These are phyloP conservation scores for Nomada flava DNA, from an alignment of 2,888 invertebrate genomes.

Conservation along the genomic window DNA sequence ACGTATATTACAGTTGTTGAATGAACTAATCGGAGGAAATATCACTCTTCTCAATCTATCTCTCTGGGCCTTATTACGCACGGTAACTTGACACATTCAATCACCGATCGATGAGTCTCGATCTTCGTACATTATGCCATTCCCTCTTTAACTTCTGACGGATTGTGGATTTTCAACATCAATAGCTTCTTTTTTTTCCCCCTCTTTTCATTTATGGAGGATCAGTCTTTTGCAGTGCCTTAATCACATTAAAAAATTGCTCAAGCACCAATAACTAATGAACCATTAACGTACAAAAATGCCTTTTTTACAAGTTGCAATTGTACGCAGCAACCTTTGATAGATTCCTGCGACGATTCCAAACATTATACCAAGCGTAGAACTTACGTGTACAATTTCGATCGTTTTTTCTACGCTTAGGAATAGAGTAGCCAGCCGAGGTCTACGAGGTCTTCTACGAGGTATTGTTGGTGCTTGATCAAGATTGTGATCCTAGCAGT, in stretches of 20 bases:
- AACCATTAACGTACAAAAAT: constrained; percentile 33
- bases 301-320: constrained; percentile 33
- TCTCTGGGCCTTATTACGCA: constrained; percentile 54
- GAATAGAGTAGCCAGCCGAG: neutral
- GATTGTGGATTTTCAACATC: constrained; percentile 54
- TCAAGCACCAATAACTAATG: constrained; percentile 70
- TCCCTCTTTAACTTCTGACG: constrained; percentile 29
- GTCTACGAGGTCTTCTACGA: constrained; percentile 8
- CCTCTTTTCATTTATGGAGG: constrained; percentile 24
- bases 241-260: constrained; percentile 59
- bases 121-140: constrained; percentile 57
- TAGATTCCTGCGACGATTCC: constrained; percentile 30
- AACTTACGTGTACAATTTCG: constrained; percentile 29
- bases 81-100: constrained; percentile 51
- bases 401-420: constrained; percentile 40
- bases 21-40: constrained; percentile 46
- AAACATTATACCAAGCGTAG: constrained; percentile 25
- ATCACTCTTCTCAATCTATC: constrained; percentile 43
- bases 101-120: constrained; percentile 43
- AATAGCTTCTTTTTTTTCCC: constrained; percentile 28
- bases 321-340: neutral
- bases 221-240: constrained; percentile 71
- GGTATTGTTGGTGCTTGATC: constrained; percentile 72
- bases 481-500: constrained; percentile 72
- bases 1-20: constrained; percentile 51